Percentiles rank a stretch among this genome's conserved stretches.
Conservation (phyloP, 1,140 invertebrate species). For the Magallana ariakensis region DNA sequence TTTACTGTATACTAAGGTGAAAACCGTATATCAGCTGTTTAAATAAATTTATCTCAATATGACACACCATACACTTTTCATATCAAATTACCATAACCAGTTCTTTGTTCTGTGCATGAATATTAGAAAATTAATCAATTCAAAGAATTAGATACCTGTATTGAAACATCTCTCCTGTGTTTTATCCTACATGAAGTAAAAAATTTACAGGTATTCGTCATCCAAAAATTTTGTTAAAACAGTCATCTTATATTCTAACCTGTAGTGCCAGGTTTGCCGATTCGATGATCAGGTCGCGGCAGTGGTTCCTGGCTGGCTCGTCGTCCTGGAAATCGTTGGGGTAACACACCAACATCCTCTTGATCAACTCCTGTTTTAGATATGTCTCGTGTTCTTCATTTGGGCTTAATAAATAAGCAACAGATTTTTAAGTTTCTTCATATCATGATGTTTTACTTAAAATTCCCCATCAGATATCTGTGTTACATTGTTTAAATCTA, state of each 20-base stretch:
- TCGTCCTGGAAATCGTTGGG: slow-evolving; percentile 73
- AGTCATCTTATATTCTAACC: slow-evolving; percentile 40
- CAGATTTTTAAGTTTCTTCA: not conserved
- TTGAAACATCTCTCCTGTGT: not conserved
- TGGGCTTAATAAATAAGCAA: slow-evolving; percentile 35
- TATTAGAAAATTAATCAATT: not conserved
- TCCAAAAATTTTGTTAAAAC: not conserved
- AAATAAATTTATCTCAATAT: too few species aligned
- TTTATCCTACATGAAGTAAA: too few species aligned
- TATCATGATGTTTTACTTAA: not conserved
- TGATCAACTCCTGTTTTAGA: slow-evolving; percentile 77
- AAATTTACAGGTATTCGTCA: too few species aligned
- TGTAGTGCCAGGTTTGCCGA: slow-evolving; percentile 68
- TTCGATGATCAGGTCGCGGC: slow-evolving; percentile 76
- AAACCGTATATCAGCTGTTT: too few species aligned
- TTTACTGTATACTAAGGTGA: too few species aligned
- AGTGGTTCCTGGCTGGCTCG: slow-evolving; percentile 67
- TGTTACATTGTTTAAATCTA: too few species aligned
- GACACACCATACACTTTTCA: too few species aligned
- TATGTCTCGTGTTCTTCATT: slow-evolving; percentile 75
- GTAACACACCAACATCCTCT: slow-evolving; percentile 74
- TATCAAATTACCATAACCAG: too few species aligned
- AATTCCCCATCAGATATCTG: too few species aligned
- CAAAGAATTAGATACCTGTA: not conserved
- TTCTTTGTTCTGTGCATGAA: not conserved